These are phyloP conservation scores for Panzeria rudis DNA, from an alignment of 2,888 invertebrate genomes.

Conservation along the genomic window DNA sequence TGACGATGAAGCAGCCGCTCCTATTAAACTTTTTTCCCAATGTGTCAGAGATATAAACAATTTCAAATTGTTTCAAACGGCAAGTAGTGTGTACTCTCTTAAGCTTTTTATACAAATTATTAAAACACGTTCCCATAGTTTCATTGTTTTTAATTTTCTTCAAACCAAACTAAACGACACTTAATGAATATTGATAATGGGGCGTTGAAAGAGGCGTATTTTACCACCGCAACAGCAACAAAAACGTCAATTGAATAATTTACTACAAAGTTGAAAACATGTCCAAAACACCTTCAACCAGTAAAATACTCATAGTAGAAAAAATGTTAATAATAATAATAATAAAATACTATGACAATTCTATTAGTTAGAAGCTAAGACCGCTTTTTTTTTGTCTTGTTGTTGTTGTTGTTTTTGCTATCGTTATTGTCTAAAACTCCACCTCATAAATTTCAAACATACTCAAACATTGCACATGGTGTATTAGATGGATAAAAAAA, in stretches of 20 bases:
- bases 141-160: conserved; percentile 58
- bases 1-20: conserved; percentile 4
- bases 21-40: conserved; percentile 19
- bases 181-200: conserved; percentile 82
- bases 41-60: conserved; percentile 38
- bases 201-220: conserved; percentile 80
- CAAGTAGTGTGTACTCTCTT: background rate
- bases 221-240: conserved; percentile 58
- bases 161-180: conserved; percentile 75
- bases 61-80: conserved; percentile 71
- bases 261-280: conserved; percentile 61
- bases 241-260: conserved; percentile 55
- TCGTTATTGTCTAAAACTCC: conserved; percentile 49
- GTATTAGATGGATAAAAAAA: conserved; percentile 30
- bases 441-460: conserved; percentile 60
- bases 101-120: conserved; percentile 55
- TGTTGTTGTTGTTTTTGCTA: conserved; percentile 11
- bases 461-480: background rate
- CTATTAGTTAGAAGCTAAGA: conserved; percentile 61
- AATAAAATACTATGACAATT: conserved; percentile 65
- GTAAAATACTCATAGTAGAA: conserved; percentile 24
- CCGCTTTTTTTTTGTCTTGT: background rate
- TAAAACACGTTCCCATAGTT: conserved; percentile 65
- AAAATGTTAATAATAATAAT: conserved; percentile 27
- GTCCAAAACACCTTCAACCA: conserved; percentile 62